Evolutionary conservation across 1,140 invertebrate species (phyloP), one percentile per base, ranked within the genome.

Genomic region (Rhopalosiphum maidis): DNA sequence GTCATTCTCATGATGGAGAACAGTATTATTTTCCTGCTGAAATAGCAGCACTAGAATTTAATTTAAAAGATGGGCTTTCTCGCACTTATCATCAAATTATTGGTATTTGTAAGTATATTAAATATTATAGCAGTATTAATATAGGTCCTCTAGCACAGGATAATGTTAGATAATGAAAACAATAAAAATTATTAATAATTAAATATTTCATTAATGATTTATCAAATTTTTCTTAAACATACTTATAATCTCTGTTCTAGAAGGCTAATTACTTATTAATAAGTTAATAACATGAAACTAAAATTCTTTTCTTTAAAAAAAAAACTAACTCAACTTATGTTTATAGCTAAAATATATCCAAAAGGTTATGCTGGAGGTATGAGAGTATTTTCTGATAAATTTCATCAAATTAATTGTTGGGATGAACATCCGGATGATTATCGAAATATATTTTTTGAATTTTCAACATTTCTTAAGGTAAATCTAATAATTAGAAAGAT

Each of bases 21-120:
- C n/a, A 86, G 15, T 93, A 93, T 93, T 93, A 93, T 93, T 93
- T 93, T 93, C 91, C 91, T 37, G 91, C 91, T 25, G 91, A 93
- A 93, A 93, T 93, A 37, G 46, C 77, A 8, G 82, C 77, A 41
- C 21, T 93, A 22, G 82, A 93, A 55, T 93, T 93, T n/a, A 85
- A 23, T 85, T 86, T 93, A 85, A 35, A 2, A 21, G 21, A 41
- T 3, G 91, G 91, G 30, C 6, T 93, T 30, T 25, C 0, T 25
- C 91, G 82, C 25, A 86, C 46, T 8, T 86, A 85, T 55, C 82
- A 93, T 54, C 30, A 54, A 86, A 43, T 93, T 41, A 55, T 93
- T 85, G 91, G 91, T 8, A 11, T 93, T 51, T 55, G 91, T 93
- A 55, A 86, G 91, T 90, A 90, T 90, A 8, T 22, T 68, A 55